Conservation (phyloP, 2,113 vertebrate genomes). For the Anser cygnoides region DNA sequence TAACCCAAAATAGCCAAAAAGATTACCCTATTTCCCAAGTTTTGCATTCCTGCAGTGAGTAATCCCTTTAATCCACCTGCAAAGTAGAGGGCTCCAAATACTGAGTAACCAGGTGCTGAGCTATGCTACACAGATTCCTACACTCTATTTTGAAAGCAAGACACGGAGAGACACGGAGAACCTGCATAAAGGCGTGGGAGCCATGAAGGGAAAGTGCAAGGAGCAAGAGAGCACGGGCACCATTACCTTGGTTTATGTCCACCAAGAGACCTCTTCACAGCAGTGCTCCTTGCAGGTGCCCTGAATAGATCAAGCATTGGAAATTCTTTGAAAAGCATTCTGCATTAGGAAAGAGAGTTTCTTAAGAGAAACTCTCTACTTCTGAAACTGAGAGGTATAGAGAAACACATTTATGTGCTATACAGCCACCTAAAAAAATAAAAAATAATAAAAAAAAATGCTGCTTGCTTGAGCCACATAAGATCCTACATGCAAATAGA, state of each 20-base stretch:
- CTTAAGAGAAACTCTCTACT: neutral
- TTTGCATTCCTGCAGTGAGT: neutral
- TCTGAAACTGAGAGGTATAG: neutral
- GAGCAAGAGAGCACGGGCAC: fast-evolving
- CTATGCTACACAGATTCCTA: neutral
- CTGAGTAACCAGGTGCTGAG: neutral
- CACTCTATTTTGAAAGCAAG: neutral
- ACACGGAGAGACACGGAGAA: fast-evolving
- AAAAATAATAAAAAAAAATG: neutral
- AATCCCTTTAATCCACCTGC: constrained; percentile 24
- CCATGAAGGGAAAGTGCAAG: neutral
- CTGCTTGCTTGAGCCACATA: neutral
- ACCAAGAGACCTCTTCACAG: fast-evolving
- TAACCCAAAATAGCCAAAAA: neutral
- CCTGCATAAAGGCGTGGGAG: neutral
- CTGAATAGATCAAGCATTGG: neutral
- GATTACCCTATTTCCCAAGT: neutral
- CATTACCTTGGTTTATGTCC: fast-evolving
- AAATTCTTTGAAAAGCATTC: neutral
- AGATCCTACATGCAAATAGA: fast-evolving
- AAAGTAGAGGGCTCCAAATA: neutral
- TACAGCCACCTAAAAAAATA: neutral
- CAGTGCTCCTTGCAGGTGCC: neutral
- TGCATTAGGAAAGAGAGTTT: neutral
- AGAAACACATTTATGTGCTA: neutral